phyloP scores from a whole-genome alignment of 1,140 invertebrate species.

The Drosophila triauraria region DNA sequence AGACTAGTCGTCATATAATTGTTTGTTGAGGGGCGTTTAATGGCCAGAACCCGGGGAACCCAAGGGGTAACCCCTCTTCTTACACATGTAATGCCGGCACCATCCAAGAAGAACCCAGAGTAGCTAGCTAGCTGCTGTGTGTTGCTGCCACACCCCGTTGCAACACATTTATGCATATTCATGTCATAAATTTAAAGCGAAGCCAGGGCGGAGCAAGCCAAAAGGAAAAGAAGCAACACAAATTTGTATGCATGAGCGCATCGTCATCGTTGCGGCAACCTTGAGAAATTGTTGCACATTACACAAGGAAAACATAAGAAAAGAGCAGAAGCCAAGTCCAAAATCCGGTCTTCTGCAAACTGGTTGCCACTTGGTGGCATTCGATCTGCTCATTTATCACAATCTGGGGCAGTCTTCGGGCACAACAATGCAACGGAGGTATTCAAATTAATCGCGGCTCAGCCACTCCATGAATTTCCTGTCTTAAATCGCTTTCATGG shows the following conservation, averaged over 20 bases:
- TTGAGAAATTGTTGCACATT: conserved; percentile 65
- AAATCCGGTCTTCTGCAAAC: conserved; percentile 50
- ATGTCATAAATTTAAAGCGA: conserved; percentile 75
- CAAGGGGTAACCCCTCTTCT: conserved; percentile 8
- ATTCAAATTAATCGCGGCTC: conserved; percentile 34
- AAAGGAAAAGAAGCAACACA: conserved; percentile 6
- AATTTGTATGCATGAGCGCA: conserved; percentile 75
- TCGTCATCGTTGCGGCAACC: conserved; percentile 59
- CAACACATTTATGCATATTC: conserved; percentile 81
- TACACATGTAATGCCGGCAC: conserved; percentile 66
- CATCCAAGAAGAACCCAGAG: conserved; percentile 54
- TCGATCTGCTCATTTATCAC: conserved; percentile 53
- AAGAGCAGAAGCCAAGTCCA: conserved; percentile 33
- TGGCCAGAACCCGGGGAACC: conserved; percentile 23
- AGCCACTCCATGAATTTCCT: conserved; percentile 19
- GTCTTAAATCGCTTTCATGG: conserved; percentile 12
- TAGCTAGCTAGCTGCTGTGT: not conserved
- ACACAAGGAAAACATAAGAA: conserved; percentile 11
- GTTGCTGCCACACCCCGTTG: conserved; percentile 58
- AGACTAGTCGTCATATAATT: conserved; percentile 69
- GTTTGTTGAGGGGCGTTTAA: conserved; percentile 82
- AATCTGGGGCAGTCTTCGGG: conserved; percentile 37
- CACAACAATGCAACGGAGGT: conserved; percentile 17
- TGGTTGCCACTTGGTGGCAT: conserved; percentile 52
- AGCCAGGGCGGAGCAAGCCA: conserved; percentile 10